Evolutionary conservation across 2,888 invertebrate genomes (phyloP).

Genomic region (Esperia sulphurella): DNA sequence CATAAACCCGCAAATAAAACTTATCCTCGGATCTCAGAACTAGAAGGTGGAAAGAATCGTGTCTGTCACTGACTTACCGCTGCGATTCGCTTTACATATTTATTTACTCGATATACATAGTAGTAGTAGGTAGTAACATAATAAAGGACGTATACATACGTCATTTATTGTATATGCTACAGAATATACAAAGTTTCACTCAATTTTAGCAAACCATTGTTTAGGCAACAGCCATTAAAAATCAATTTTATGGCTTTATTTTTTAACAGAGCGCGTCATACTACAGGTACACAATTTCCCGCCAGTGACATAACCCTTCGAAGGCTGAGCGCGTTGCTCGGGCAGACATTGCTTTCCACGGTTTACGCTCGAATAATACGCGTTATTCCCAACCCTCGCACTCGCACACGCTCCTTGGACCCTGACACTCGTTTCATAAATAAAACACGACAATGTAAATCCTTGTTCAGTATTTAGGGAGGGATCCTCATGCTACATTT

Average conservation of each 20-base stretch:
- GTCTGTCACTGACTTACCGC: background rate
- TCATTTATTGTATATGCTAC: too few species aligned
- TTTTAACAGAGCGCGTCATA: background rate
- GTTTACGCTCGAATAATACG: slow-evolving; percentile 13
- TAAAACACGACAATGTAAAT: slow-evolving; percentile 21
- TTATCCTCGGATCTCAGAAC: slow-evolving; percentile 18
- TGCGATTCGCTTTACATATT: background rate
- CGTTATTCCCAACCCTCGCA: slow-evolving; percentile 12
- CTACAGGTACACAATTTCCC: slow-evolving; percentile 4
- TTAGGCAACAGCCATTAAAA: slow-evolving; percentile 2
- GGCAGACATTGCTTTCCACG: slow-evolving; percentile 4
- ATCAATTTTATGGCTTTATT: slow-evolving; percentile 3
- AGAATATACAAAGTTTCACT: too few species aligned
- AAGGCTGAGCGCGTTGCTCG: background rate
- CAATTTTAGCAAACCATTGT: too few species aligned
- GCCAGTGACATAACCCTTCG: background rate
- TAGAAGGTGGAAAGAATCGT: slow-evolving; percentile 8
- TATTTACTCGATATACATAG: background rate
- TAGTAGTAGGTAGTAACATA: background rate
- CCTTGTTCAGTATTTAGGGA: slow-evolving; percentile 16
- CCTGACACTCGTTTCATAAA: slow-evolving; percentile 18
- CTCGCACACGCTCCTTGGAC: slow-evolving; percentile 9
- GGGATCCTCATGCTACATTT: slow-evolving; percentile 10
- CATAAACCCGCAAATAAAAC: slow-evolving; percentile 29
- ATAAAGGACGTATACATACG: background rate